phyloP scores from a whole-genome alignment of 2,888 invertebrate species.

The Thalpophila matura region DNA sequence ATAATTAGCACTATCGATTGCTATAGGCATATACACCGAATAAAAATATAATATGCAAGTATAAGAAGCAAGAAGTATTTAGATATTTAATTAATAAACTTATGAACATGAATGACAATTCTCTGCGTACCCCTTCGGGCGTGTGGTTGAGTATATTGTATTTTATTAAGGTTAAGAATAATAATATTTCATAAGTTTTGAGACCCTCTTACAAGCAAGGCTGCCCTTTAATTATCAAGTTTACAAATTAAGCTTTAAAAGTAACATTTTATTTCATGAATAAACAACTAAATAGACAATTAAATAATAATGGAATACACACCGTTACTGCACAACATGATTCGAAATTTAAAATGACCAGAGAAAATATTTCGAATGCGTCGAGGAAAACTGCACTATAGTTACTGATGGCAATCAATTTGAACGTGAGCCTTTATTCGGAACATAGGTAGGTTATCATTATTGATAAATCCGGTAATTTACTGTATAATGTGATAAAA shows the following conservation, averaged over 20 bases:
- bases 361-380: background rate
- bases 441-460: conserved; percentile 25
- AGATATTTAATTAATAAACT: too few relatives aligned
- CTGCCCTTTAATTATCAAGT: background rate
- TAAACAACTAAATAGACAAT: background rate
- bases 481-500: conserved; percentile 32
- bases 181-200: background rate
- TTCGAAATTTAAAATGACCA: conserved; percentile 1
- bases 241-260: background rate
- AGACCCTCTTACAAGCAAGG: conserved; percentile 3
- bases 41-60: too few relatives aligned
- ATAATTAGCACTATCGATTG: too few relatives aligned
- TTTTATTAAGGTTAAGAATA: too few relatives aligned
- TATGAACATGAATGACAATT: background rate
- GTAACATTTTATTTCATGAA: background rate
- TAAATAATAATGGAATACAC: conserved; percentile 13
- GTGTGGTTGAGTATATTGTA: background rate
- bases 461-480: conserved; percentile 38
- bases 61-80: too few relatives aligned
- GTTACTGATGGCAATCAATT: conserved; percentile 22
- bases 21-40: too few relatives aligned
- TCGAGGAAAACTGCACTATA: conserved; percentile 14
- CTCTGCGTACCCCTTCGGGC: background rate
- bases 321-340: conserved; percentile 40
- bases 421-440: conserved; percentile 30